phyloP scores from a whole-genome alignment of 2,888 invertebrate genomes.

The Thecophora atra region DNA sequence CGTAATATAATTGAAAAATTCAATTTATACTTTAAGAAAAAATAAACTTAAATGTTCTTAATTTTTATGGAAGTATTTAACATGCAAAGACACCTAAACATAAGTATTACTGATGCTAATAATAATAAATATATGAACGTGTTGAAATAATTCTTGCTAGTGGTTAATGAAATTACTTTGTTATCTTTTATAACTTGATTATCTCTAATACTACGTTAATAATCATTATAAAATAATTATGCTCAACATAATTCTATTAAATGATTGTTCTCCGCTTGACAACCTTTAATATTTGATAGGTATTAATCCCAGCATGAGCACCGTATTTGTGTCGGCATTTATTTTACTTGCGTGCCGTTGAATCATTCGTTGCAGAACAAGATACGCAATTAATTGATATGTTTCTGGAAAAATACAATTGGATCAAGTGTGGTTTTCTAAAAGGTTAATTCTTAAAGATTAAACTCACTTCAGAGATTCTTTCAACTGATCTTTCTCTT shows the following conservation, averaged over 20 bases:
- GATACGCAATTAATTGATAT: constrained; percentile 48
- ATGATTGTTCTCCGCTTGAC: not conserved
- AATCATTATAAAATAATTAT: constrained; percentile 45
- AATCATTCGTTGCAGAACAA: constrained; percentile 49
- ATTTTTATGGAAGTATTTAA: not conserved
- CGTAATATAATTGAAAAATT: too few relatives aligned
- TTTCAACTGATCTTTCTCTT: constrained; percentile 61
- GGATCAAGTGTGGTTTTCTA: not conserved
- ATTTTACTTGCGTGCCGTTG: constrained; percentile 7
- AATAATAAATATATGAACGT: too few relatives aligned
- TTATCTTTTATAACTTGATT: too few relatives aligned
- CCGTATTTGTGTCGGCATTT: not conserved
- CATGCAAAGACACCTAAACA: constrained; percentile 12
- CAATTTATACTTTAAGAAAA: too few relatives aligned
- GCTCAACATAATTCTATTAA: constrained; percentile 54
- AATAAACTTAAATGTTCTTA: too few relatives aligned
- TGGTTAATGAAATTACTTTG: too few relatives aligned
- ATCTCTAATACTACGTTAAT: too few relatives aligned
- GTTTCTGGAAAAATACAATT: constrained; percentile 43
- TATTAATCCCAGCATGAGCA: constrained; percentile 2
- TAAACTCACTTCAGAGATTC: constrained; percentile 56
- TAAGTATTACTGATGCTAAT: too few relatives aligned
- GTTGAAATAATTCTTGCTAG: too few relatives aligned
- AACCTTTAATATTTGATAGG: constrained; percentile 10
- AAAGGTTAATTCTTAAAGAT: not conserved